phyloP scores from a whole-genome alignment of 1,140 invertebrate species.

The Linepithema humile region DNA sequence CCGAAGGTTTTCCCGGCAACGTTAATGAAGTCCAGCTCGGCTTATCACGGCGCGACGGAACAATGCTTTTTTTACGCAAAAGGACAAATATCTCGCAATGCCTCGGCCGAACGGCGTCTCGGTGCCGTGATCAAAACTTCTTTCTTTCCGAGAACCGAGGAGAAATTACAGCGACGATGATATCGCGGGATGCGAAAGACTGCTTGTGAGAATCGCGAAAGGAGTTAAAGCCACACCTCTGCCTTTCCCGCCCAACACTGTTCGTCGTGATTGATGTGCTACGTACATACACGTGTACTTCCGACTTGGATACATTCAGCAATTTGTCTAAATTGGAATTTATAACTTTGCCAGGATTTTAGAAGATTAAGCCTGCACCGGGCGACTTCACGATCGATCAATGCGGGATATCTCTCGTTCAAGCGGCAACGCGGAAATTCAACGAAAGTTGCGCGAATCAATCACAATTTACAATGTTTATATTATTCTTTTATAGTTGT shows the following conservation, averaged over 20 bases:
- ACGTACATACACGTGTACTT: neutral
- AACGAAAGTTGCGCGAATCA: neutral
- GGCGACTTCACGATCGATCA: neutral
- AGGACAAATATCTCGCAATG: too few relatives aligned
- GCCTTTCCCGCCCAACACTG: too few relatives aligned
- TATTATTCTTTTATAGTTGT: too few relatives aligned
- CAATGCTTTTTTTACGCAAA: conserved; percentile 57
- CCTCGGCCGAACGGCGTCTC: conserved; percentile 35
- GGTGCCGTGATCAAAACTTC: conserved; percentile 37
- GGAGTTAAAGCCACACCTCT: neutral
- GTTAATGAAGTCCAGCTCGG: conserved; percentile 56
- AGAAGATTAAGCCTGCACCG: neutral
- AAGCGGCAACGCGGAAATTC: neutral
- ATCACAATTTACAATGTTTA: neutral
- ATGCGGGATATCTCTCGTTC: neutral
- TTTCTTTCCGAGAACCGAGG: conserved; percentile 31
- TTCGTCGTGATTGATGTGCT: neutral
- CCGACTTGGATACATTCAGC: neutral
- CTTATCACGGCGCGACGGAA: conserved; percentile 53
- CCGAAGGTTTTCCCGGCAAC: conserved; percentile 40
- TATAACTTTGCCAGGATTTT: neutral
- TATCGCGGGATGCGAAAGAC: conserved; percentile 9
- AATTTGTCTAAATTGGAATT: conserved; percentile 21
- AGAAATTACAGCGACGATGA: conserved; percentile 23
- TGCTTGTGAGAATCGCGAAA: neutral